phyloP scores from a whole-genome alignment of 2,797 vertebrate genomes.

The Pogoniulus pusillus region DNA sequence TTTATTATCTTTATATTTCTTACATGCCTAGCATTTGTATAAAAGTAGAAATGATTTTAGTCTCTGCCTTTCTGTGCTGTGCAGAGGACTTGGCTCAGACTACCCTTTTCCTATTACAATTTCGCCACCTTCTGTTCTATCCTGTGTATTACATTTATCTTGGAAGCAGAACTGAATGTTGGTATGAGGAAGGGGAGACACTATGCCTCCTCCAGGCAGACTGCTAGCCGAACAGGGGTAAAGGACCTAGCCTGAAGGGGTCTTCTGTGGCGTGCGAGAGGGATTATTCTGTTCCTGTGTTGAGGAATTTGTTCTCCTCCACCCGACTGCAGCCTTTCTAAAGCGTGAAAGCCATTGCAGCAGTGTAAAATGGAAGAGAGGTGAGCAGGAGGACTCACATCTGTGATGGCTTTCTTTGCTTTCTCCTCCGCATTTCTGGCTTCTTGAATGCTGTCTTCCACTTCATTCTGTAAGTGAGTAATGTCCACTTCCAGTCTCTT shows the following conservation, averaged over 20 bases:
- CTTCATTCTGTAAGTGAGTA: conserved; percentile 84
- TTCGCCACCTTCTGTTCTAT: background rate
- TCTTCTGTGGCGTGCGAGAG: background rate
- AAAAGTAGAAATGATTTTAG: background rate
- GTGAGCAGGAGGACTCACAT: conserved; percentile 76
- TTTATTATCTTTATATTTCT: background rate
- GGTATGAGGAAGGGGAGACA: background rate
- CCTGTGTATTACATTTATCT: background rate
- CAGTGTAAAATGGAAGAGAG: background rate
- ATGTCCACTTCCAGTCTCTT: conserved; percentile 88
- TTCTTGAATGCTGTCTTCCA: conserved; percentile 87
- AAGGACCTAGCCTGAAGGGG: background rate
- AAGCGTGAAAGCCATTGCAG: background rate
- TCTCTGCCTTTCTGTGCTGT: background rate
- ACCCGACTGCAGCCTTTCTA: background rate
- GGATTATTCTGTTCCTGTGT: background rate
- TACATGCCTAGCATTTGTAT: background rate
- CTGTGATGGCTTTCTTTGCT: conserved; percentile 92
- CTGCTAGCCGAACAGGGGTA: background rate
- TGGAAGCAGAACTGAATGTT: background rate
- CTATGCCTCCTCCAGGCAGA: background rate
- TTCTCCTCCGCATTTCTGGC: conserved; percentile 91
- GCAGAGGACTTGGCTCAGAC: background rate
- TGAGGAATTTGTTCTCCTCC: background rate
- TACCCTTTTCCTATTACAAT: background rate